Percentiles rank a stretch among this genome's conserved stretches.
phyloP scores from a whole-genome alignment of 1,140 invertebrate species.

The Panagrolaimus sp. region DNA sequence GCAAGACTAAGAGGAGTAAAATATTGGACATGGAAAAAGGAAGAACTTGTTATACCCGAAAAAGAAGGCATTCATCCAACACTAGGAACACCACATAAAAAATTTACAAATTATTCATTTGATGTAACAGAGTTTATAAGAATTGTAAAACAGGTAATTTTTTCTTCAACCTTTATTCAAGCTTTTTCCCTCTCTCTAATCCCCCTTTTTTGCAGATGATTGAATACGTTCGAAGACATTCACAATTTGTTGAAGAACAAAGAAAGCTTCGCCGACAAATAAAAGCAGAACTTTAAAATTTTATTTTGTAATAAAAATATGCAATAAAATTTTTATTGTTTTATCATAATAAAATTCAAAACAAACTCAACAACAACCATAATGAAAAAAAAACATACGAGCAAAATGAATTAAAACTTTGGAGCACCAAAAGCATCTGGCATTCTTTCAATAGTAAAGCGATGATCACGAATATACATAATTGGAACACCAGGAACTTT shows the following conservation, averaged over 20 bases:
- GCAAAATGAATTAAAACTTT: constrained; percentile 19
- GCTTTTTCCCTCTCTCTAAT: background rate
- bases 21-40: constrained; percentile 85
- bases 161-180: background rate
- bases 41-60: constrained; percentile 70
- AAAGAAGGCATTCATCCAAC: constrained; percentile 67
- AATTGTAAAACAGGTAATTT: constrained; percentile 21
- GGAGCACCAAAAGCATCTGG: constrained; percentile 62
- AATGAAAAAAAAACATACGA: background rate
- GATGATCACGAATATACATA: constrained; percentile 75
- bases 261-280: constrained; percentile 19
- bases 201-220: constrained; percentile 44
- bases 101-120: constrained; percentile 75
- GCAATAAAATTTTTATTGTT: no score
- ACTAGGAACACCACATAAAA: constrained; percentile 30
- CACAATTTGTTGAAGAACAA: constrained; percentile 39
- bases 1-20: constrained; percentile 81
- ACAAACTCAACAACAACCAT: background rate
- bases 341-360: no score
- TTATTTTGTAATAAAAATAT: no score
- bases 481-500: constrained; percentile 99
- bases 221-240: constrained; percentile 44
- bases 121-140: constrained; percentile 63
- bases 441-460: constrained; percentile 93
- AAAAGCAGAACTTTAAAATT: constrained; percentile 20